Evolutionary conservation across 2,888 invertebrate species (phyloP).

Genomic region (Pyrochroa serraticornis): DNA sequence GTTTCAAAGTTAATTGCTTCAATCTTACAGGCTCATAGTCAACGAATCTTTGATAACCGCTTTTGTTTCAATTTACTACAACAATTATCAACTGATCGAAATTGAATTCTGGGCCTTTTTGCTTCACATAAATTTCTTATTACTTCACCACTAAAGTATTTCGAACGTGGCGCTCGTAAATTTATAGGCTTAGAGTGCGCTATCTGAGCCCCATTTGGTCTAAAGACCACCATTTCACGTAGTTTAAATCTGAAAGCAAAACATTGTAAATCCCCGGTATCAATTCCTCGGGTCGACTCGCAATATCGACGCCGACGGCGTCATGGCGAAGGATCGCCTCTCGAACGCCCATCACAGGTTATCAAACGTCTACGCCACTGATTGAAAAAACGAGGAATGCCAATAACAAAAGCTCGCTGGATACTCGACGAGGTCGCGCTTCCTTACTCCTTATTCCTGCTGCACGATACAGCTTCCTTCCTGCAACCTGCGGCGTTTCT

Average conservation of each 20-base stretch:
- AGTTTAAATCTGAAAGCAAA: constrained; percentile 35
- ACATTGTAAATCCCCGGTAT: constrained; percentile 34
- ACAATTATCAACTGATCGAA: too few species aligned
- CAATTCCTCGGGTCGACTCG: constrained; percentile 30
- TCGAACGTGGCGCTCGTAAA: constrained; percentile 7
- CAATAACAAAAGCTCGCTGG: constrained; percentile 39
- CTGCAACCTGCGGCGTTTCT: constrained; percentile 15
- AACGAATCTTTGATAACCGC: neutral
- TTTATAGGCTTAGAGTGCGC: constrained; percentile 13
- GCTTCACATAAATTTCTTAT: neutral
- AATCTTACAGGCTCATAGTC: too few species aligned
- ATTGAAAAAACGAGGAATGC: constrained; percentile 41
- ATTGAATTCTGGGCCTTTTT: too few species aligned
- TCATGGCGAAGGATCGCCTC: constrained; percentile 20
- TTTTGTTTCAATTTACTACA: neutral
- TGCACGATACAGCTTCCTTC: constrained; percentile 20
- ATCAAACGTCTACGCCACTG: constrained; percentile 36
- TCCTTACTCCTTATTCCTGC: constrained; percentile 27
- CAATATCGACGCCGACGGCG: constrained; percentile 20
- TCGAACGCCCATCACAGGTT: constrained; percentile 29
- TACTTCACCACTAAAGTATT: neutral
- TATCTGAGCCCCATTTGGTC: neutral
- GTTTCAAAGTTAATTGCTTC: too few species aligned
- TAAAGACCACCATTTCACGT: constrained; percentile 24
- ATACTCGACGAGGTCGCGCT: constrained; percentile 29